These are phyloP conservation scores for Halcyon smyrnensis DNA, from an alignment of 2,797 vertebrate genomes.

Conservation along the genomic window DNA sequence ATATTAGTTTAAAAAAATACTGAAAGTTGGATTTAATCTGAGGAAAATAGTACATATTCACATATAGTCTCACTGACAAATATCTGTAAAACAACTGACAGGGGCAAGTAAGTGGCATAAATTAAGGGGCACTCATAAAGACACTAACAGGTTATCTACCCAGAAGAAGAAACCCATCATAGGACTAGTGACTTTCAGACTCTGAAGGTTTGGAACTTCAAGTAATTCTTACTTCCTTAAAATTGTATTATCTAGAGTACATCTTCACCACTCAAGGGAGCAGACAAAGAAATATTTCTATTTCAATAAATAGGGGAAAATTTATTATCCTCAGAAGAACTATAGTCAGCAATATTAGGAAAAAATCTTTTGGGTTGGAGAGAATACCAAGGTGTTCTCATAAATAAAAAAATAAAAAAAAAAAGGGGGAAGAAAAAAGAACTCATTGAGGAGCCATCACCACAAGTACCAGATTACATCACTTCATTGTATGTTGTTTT, in stretches of 20 bases:
- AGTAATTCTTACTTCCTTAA: neutral
- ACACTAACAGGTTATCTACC: neutral
- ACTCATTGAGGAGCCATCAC: neutral
- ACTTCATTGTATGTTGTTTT: neutral
- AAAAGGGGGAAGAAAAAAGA: neutral
- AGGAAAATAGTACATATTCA: neutral
- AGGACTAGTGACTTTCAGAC: neutral
- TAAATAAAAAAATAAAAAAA: neutral
- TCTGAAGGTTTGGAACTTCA: neutral
- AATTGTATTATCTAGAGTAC: neutral
- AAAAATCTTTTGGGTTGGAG: neutral
- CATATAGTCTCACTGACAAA: neutral
- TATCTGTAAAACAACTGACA: neutral
- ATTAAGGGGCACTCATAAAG: neutral
- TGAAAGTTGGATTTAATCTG: neutral
- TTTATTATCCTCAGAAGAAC: neutral
- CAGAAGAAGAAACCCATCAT: neutral
- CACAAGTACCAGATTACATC: neutral
- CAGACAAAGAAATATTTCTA: neutral
- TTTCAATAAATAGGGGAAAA: neutral
- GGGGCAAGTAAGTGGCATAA: neutral
- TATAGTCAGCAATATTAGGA: neutral
- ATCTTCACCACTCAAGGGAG: neutral
- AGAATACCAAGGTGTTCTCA: neutral
- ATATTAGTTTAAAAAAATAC: neutral